Evolutionary conservation across 2,113 vertebrate species (phyloP).

Genomic region (Seriola rivoliana): DNA sequence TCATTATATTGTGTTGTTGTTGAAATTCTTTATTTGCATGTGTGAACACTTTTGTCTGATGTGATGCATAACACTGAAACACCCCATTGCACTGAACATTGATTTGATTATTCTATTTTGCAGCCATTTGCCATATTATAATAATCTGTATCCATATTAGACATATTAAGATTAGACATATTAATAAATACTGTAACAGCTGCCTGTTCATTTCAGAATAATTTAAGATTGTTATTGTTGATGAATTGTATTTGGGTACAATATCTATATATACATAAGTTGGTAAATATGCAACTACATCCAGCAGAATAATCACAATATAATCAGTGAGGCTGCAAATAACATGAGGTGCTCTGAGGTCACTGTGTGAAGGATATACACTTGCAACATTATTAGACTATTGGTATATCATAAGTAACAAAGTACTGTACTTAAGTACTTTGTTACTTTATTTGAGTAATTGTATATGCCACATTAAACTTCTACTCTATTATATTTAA

Average conservation of each 20-base stretch:
- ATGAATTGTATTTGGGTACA: too few species aligned
- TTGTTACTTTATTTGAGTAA: neutral
- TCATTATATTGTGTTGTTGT: neutral
- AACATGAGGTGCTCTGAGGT: neutral
- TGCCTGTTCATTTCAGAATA: too few species aligned
- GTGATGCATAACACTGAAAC: too few species aligned
- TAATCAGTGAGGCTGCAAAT: neutral
- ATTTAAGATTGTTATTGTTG: too few species aligned
- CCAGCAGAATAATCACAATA: too few species aligned
- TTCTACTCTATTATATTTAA: neutral
- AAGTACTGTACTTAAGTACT: neutral
- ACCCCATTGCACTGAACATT: too few species aligned
- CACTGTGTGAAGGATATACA: neutral
- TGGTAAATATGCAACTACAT: too few species aligned
- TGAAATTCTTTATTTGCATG: neutral
- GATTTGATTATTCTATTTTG: too few species aligned
- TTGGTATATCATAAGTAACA: neutral
- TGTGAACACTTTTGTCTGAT: neutral
- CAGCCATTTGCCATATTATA: neutral
- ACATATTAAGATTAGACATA: too few species aligned
- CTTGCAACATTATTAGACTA: neutral
- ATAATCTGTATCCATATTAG: too few species aligned
- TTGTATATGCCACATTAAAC: neutral
- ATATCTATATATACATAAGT: too few species aligned
- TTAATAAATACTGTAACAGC: too few species aligned